phyloP scores from a whole-genome alignment of 2,113 vertebrate species.

The Felis chaus region DNA sequence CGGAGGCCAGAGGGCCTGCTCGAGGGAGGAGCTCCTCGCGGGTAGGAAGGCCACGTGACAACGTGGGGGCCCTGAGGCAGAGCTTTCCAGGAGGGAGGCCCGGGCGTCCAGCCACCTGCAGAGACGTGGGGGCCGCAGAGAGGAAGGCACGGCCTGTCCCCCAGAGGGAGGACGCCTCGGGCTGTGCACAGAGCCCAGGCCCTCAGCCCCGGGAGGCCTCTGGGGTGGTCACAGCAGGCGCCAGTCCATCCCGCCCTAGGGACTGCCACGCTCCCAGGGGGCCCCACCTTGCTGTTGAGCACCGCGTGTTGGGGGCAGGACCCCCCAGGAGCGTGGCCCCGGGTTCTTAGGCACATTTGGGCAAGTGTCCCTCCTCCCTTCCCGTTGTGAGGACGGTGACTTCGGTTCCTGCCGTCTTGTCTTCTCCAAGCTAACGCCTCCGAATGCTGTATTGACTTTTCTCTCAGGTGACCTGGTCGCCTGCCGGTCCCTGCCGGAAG shows the following conservation, averaged over 20 bases:
- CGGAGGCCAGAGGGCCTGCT: no score
- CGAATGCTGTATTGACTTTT: fast-evolving
- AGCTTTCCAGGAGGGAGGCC: neutral
- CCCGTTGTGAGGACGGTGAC: neutral
- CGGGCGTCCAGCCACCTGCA: neutral
- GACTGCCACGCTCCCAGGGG: fast-evolving
- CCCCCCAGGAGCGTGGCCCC: neutral
- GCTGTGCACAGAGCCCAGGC: neutral
- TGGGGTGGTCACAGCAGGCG: fast-evolving
- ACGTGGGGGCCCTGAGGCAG: neutral
- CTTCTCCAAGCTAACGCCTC: neutral
- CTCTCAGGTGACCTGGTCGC: no score
- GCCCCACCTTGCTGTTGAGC: no score
- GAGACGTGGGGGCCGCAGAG: neutral
- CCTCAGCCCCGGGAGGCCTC: neutral
- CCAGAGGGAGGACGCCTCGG: neutral
- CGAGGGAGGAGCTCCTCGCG: fast-evolving
- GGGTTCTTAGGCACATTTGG: fast-evolving
- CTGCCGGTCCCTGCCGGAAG: neutral
- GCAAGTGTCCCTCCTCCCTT: fast-evolving
- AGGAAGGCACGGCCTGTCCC: neutral
- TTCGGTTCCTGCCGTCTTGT: neutral
- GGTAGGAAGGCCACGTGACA: neutral
- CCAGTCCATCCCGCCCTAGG: fast-evolving
- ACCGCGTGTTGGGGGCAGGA: fast-evolving